These are phyloP conservation scores for Myotis myotis DNA, from an alignment of 2,797 vertebrate species.

Conservation along the genomic window DNA sequence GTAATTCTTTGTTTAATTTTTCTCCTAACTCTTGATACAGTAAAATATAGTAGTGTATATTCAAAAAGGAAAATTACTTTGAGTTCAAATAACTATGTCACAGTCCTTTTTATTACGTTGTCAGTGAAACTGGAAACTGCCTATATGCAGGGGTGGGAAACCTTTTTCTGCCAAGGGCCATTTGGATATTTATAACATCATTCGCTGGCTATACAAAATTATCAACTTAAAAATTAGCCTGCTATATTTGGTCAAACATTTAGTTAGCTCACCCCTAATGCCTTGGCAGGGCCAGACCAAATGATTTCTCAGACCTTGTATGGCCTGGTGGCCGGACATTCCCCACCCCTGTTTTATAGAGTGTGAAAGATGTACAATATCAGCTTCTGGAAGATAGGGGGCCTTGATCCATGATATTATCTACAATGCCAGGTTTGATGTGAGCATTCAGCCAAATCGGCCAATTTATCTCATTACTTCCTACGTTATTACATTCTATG, in stretches of 20 bases:
- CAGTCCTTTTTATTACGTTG: background rate
- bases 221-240: no score
- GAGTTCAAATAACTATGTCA: background rate
- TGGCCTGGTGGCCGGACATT: no score
- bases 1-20: background rate
- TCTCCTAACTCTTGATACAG: background rate
- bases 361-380: background rate
- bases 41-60: background rate
- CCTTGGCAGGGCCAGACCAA: no score
- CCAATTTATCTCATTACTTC: background rate
- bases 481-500: background rate
- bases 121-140: background rate
- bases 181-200: no score
- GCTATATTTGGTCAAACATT: no score
- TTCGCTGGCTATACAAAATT: no score
- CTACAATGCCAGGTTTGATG: background rate
- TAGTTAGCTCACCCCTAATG: no score
- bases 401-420: background rate
- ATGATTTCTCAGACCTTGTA: no score
- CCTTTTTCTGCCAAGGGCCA: no score
- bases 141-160: background rate
- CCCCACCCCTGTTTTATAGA: background rate
- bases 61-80: background rate
- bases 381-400: background rate
- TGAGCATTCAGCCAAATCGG: background rate